A percentile compares a stretch with the other conserved stretches of the same genome.
Conservation (phyloP, 2,888 invertebrate genomes). For the Erebia palarica region DNA sequence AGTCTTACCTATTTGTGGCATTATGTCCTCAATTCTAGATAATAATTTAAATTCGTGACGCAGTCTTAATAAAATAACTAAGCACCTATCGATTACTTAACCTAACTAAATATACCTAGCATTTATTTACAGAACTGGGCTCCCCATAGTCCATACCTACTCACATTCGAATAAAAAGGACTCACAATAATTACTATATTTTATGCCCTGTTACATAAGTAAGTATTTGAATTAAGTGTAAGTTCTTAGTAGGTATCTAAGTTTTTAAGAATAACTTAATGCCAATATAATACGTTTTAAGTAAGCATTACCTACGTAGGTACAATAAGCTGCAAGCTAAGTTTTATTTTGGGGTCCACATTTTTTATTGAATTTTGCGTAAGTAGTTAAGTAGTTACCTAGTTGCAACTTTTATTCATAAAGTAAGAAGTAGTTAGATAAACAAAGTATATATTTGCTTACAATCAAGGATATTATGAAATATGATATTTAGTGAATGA, state of each 20-base stretch:
- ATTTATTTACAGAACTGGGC: constrained; percentile 45
- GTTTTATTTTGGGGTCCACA: no score
- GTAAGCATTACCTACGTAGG: neutral
- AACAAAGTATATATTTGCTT: no score
- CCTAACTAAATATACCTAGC: constrained; percentile 45
- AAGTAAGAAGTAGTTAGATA: no score
- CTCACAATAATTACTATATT: neutral
- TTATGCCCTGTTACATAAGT: neutral
- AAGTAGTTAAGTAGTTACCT: no score
- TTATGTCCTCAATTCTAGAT: constrained; percentile 43
- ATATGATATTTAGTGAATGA: no score
- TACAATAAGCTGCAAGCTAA: neutral
- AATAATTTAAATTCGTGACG: constrained; percentile 76
- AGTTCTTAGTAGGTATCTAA: neutral
- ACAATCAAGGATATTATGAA: no score
- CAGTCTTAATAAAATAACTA: constrained; percentile 74
- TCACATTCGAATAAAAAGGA: neutral
- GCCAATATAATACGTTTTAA: neutral
- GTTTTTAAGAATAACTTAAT: neutral
- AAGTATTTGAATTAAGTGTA: neutral
- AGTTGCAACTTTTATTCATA: no score
- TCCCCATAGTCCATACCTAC: constrained; percentile 9
- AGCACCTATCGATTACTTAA: constrained; percentile 67
- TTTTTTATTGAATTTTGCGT: no score
- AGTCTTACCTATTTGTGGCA: constrained; percentile 35